Evolutionary conservation across 1,140 invertebrate species (phyloP).

Genomic region (Psix sp.): DNA sequence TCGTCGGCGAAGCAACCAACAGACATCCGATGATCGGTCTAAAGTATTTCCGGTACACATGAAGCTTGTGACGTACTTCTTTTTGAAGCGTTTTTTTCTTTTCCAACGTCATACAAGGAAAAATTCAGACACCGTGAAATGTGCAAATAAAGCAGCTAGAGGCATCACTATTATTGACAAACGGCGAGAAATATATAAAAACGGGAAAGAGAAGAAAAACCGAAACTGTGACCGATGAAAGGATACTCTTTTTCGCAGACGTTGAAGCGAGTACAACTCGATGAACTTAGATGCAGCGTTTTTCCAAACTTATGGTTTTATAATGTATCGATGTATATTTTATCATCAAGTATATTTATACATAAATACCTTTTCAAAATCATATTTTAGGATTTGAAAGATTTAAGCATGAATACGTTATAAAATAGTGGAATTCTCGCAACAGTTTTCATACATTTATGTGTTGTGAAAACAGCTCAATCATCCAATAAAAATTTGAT

Average conservation of each 20-base stretch:
- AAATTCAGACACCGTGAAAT: slow-evolving; percentile 60
- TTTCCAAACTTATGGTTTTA: too few species aligned
- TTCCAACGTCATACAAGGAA: slow-evolving; percentile 23
- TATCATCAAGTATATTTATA: too few species aligned
- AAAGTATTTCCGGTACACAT: slow-evolving; percentile 68
- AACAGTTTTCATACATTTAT: too few species aligned
- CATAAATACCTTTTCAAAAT: too few species aligned
- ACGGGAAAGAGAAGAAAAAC: slow-evolving; percentile 29
- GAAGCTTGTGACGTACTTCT: slow-evolving; percentile 48
- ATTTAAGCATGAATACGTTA: too few species aligned
- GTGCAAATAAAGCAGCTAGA: slow-evolving; percentile 58
- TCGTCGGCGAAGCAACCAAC: slow-evolving; percentile 49
- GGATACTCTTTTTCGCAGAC: slow-evolving; percentile 44
- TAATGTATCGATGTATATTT: too few species aligned
- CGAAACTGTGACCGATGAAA: slow-evolving; percentile 35
- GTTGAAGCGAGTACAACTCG: slow-evolving; percentile 14
- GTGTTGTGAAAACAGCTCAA: too few species aligned
- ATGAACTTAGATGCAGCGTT: slow-evolving; percentile 9
- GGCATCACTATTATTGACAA: slow-evolving; percentile 57
- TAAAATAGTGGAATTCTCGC: too few species aligned
- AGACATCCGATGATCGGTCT: slow-evolving; percentile 67
- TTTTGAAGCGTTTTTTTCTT: slow-evolving; percentile 48
- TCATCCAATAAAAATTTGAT: too few species aligned
- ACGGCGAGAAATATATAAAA: slow-evolving; percentile 46
- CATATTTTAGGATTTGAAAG: too few species aligned